Conservation (phyloP, 2,888 invertebrate genomes). For the Patella caerulea region DNA sequence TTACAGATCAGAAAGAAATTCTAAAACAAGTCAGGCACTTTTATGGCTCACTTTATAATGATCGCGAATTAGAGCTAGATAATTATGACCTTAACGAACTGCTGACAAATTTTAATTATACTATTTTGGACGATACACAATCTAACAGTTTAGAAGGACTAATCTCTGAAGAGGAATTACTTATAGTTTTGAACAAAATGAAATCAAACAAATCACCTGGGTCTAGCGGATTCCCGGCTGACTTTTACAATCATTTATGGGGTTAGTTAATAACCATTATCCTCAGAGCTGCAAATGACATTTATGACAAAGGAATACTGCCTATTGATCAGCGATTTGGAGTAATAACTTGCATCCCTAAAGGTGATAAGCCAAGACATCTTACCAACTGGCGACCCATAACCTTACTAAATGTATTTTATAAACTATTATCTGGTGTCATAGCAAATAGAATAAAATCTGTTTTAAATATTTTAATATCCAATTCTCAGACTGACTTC, state of each 20-base stretch:
- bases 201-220: constrained; percentile 17
- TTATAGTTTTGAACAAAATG: constrained; percentile 13
- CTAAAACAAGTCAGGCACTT: neutral
- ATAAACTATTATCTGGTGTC: no score
- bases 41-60: neutral
- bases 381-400: no score
- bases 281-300: constrained; percentile 4
- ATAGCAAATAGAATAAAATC: no score
- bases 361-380: no score
- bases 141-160: neutral
- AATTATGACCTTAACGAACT: neutral
- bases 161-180: neutral
- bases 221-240: neutral
- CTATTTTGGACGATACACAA: neutral
- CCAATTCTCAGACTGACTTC: neutral
- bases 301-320: neutral
- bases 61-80: neutral
- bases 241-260: constrained; percentile 21
- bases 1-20: neutral
- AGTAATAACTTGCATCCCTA: no score
- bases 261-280: neutral
- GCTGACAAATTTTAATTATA: neutral
- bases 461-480: neutral
- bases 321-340: constrained; percentile 13
- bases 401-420: no score